These are phyloP conservation scores for Sula dactylatra DNA, from an alignment of 2,113 vertebrate genomes.

Conservation along the genomic window DNA sequence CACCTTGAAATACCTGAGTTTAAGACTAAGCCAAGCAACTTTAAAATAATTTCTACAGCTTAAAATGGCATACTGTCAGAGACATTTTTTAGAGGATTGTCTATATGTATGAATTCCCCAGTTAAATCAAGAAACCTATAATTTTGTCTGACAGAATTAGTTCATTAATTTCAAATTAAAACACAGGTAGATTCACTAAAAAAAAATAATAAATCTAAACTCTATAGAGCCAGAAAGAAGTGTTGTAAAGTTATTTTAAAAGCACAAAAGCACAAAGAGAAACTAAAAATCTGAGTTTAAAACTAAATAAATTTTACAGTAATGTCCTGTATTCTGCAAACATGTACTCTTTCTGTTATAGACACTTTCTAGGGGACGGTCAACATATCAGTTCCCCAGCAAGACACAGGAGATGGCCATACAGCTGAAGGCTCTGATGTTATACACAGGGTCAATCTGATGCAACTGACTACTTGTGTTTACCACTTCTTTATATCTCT, in stretches of 20 bases:
- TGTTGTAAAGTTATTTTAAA: not conserved
- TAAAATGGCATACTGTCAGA: not conserved
- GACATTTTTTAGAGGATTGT: not conserved
- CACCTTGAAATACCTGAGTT: not conserved
- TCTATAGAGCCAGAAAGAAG: not conserved
- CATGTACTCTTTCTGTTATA: not conserved
- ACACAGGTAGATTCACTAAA: not conserved
- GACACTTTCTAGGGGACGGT: not conserved
- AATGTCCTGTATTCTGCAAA: not conserved
- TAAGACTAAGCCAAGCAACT: not conserved
- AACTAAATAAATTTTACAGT: not conserved
- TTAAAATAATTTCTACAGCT: not conserved
- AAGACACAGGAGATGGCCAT: not conserved
- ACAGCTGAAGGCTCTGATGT: not conserved
- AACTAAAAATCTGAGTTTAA: not conserved
- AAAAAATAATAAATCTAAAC: not conserved
- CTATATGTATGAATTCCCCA: not conserved
- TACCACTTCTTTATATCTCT: not conserved
- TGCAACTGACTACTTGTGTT: not conserved
- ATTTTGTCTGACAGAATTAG: constrained; percentile 27
- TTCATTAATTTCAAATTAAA: constrained; percentile 23
- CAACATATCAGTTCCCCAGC: fast-evolving
- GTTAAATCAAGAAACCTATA: not conserved
- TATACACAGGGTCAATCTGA: not conserved
- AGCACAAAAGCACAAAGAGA: not conserved